Base-by-base conservation (phyloP, 2,888 invertebrate species). In the Aleiodes leptofemur region DNA sequence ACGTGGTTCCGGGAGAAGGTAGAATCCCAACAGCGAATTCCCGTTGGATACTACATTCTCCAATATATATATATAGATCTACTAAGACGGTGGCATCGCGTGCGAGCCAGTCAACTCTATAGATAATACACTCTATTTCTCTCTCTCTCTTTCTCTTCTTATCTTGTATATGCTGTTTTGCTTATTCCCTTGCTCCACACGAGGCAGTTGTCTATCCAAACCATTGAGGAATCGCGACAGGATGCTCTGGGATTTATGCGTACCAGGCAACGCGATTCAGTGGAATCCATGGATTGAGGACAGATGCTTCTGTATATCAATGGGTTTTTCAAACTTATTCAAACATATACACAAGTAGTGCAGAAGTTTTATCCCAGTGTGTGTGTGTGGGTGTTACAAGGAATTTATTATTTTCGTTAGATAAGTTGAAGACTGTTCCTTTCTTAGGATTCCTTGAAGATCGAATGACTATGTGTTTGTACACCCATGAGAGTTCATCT, bases 11-110 rank as follows among this genome's bases (percentile, higher is more conserved):
- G 82, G 84, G 82, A 68, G 31, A 82, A 82, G 81, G 81, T 77
- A 83, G 79, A 73, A 51, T 68, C 68, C 31, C 68, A 68, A 51
- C 51, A 29, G 50, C 29, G 84, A 85, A 87, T 86, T 86, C 86
- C 85, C 86, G 84, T 83, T 83, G 86, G 86, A 84, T 83, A 77
- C 75, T 80, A 73, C 79, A 81, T 83, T 81, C 80, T 80, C 75
- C 81, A 79, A 81, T 80, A 80, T 79, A 79, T 70, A 71, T 80
- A 80, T 70, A 71, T 80, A 80, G 78, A 80, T 64, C 66, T 64
- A 72, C 72, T 68, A 43, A 72, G 66, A 53, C 50, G 51, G 50
- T 56, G 48, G 31, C 57, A 69, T 72, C 51, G 64, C 64, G 66
- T 69, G 14, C 69, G 66, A 73, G 57, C 66, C 68, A 70, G 73